Percentiles rank a stretch among this genome's conserved stretches.
Conservation (phyloP, 2,888 invertebrate species). For the Cerceris ruficornis region DNA sequence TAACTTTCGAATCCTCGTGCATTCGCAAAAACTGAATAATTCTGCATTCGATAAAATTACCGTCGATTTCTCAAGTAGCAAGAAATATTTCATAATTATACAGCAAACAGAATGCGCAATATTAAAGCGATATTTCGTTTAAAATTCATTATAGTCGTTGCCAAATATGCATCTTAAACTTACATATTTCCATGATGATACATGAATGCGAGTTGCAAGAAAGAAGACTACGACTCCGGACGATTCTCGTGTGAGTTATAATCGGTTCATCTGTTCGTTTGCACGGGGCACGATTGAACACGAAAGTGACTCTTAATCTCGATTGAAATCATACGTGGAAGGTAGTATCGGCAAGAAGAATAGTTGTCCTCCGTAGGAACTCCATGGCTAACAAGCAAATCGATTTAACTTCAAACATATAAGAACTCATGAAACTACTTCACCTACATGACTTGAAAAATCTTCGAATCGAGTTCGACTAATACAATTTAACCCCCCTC, state of each 20-base stretch:
- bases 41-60: too few relatives aligned
- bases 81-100: too few relatives aligned
- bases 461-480: constrained; percentile 7
- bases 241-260: neutral
- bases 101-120: neutral
- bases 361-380: constrained; percentile 9
- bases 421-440: constrained; percentile 19
- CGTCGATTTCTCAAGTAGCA: too few relatives aligned
- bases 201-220: constrained; percentile 2
- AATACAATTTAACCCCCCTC: neutral
- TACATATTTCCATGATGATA: neutral
- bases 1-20: neutral
- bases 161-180: too few relatives aligned
- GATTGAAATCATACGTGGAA: constrained; percentile 29
- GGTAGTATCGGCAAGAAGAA: constrained; percentile 18
- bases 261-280: neutral
- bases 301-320: constrained; percentile 21
- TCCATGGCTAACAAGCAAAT: constrained; percentile 40
- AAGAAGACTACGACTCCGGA: neutral
- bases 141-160: too few relatives aligned
- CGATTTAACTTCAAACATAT: constrained; percentile 60
- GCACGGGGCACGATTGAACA: constrained; percentile 2
- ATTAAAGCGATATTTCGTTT: neutral
- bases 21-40: neutral
- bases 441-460: constrained; percentile 45